Conservation (phyloP, 2,888 invertebrate genomes). For the Pammene aurita region DNA sequence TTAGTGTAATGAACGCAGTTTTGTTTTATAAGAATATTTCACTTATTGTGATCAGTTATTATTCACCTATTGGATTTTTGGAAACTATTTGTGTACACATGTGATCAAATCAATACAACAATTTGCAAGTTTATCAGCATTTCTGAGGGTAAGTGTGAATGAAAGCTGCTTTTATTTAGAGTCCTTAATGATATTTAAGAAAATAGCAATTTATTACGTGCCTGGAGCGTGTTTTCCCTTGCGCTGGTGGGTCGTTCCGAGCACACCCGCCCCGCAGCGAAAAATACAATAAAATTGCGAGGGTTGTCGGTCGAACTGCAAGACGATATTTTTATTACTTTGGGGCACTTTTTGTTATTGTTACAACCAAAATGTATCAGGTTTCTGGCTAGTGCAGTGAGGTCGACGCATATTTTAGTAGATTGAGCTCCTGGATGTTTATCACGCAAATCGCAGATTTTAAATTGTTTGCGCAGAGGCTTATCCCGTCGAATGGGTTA, state of each 20-base stretch:
- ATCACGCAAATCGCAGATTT: background rate
- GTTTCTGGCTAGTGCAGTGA: constrained; percentile 18
- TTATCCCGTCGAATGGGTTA: too few relatives aligned
- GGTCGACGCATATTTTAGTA: constrained; percentile 1
- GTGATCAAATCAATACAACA: constrained; percentile 70
- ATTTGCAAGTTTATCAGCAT: constrained; percentile 55
- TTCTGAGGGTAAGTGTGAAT: constrained; percentile 74
- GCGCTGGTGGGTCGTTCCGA: constrained; percentile 44
- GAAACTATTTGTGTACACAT: constrained; percentile 66
- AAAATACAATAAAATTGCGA: constrained; percentile 57
- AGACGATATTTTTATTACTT: constrained; percentile 65
- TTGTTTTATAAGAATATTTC: constrained; percentile 53
- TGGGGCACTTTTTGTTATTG: constrained; percentile 60
- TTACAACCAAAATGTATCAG: constrained; percentile 41
- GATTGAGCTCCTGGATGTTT: constrained; percentile 1
- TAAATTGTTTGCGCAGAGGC: too few relatives aligned
- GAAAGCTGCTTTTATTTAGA: constrained; percentile 53
- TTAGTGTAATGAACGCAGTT: constrained; percentile 42
- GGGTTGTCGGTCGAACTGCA: constrained; percentile 60
- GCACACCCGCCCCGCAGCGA: constrained; percentile 53
- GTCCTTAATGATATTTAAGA: constrained; percentile 22
- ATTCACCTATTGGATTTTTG: constrained; percentile 46
- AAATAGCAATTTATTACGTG: constrained; percentile 26
- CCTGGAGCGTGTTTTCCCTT: constrained; percentile 54
- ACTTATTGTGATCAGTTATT: constrained; percentile 46